phyloP scores from a whole-genome alignment of 2,888 invertebrate species.

The Drosophila quinaria region DNA sequence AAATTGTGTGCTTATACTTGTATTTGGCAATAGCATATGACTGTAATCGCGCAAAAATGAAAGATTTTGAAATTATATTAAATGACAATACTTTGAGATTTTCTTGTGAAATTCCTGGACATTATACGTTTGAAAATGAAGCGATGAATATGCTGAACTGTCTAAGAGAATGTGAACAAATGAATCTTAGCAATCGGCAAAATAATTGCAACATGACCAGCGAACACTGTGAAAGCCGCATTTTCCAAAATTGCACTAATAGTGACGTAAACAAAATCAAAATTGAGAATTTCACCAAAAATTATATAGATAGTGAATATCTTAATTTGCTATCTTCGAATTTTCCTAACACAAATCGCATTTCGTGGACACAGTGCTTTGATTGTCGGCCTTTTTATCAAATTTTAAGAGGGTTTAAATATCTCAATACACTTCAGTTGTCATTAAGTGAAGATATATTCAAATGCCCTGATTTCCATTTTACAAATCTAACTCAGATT shows the following conservation, averaged over 20 bases:
- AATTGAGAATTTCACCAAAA: not conserved
- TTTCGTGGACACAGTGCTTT: not conserved
- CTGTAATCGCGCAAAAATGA: no score
- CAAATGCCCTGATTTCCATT: not conserved
- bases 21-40: not conserved
- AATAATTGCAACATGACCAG: not conserved
- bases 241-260: not conserved
- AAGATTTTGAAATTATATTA: no score
- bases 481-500: not conserved
- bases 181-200: no score
- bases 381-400: not conserved
- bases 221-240: not conserved
- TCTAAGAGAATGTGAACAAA: not conserved
- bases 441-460: not conserved
- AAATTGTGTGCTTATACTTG: not conserved
- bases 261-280: not conserved
- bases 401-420: not conserved
- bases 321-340: not conserved
- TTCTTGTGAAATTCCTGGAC: no score
- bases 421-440: not conserved
- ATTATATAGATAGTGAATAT: not conserved
- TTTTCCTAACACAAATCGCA: not conserved
- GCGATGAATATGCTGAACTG: not conserved
- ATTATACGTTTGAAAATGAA: not conserved
- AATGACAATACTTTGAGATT: no score